These are phyloP conservation scores for Lasioglossum baleicum DNA, from an alignment of 1,140 invertebrate genomes.

Conservation along the genomic window DNA sequence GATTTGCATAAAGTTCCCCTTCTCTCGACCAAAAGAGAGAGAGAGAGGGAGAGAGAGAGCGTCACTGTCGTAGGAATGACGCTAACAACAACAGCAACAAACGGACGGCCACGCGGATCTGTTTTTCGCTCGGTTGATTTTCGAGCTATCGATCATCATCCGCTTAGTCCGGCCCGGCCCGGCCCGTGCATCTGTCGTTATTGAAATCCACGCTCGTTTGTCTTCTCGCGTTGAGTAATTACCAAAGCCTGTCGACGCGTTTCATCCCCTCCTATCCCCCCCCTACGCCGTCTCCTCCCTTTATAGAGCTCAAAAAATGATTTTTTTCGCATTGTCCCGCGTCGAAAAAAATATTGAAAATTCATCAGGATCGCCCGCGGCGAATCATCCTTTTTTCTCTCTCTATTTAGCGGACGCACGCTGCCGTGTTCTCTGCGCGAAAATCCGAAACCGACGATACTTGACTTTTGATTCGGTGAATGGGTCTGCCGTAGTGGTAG, in stretches of 20 bases:
- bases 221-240: constrained; percentile 42
- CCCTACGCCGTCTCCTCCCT: neutral
- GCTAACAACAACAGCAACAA: too few relatives aligned
- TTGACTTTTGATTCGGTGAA: too few relatives aligned
- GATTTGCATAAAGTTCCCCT: constrained; percentile 46
- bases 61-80: too few relatives aligned
- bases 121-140: constrained; percentile 43
- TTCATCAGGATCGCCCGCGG: neutral
- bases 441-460: too few relatives aligned
- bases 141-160: constrained; percentile 47
- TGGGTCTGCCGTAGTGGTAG: too few relatives aligned
- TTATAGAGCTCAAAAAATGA: neutral
- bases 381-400: too few relatives aligned
- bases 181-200: constrained; percentile 43
- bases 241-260: constrained; percentile 29
- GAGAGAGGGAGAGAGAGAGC: neutral
- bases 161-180: constrained; percentile 28
- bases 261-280: neutral
- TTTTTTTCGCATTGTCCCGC: neutral
- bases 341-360: neutral
- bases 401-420: too few relatives aligned
- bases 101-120: constrained; percentile 5
- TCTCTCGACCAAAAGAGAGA: neutral
- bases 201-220: constrained; percentile 48
- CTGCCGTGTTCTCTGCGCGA: too few relatives aligned